Evolutionary conservation across 1,140 invertebrate genomes (phyloP), one percentile per base, ranked within the genome.

Genomic region (Lepidurus apus): DNA sequence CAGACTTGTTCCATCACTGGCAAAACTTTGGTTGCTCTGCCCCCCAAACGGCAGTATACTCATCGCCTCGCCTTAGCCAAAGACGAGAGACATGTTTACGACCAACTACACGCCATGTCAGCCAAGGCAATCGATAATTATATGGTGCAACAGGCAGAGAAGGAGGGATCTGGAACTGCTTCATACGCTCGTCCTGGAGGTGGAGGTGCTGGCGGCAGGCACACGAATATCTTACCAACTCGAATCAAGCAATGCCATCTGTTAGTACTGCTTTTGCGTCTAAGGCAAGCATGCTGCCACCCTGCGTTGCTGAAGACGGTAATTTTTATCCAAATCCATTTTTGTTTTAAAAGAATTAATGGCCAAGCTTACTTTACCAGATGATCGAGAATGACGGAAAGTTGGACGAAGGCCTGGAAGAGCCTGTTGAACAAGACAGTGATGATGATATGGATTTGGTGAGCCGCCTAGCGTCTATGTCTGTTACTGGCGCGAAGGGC

Each of bases 281-380:
- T 97, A 75, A 87, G 95, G 7, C 96, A 97, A 84, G 90, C 95
- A 76, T 96, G 95, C 84, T 93, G 93, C 83, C 95, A 97, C 87
- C 91, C 95, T 0, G 90, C 90, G 10, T 87, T 98, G 0, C 93
- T 97, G 78, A 87, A 88, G 80, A 84, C 86, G 77, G 88, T 89
- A 85, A 82, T 81, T 81, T 7, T 65, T 65, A 0, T 9, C 34
- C 34, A 34, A 3, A 4, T 42, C 43, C 0, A 8, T 65, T 21
- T 65, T 7, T 1, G 3, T 65, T n/a, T n/a, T n/a, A n/a, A n/a
- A 65, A n/a, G 9, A 17, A 13, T 65, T 13, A 1, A 13, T 65
- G 21, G 17, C 21, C 6, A 65, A 65, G 17, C 21, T 65, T 21
- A 34, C 34, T 34, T 17, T 17, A 7, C 6, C 53, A 65, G 53